These are phyloP conservation scores for Lasioglossum oenotherae DNA, from an alignment of 2,888 invertebrate genomes.

Conservation along the genomic window DNA sequence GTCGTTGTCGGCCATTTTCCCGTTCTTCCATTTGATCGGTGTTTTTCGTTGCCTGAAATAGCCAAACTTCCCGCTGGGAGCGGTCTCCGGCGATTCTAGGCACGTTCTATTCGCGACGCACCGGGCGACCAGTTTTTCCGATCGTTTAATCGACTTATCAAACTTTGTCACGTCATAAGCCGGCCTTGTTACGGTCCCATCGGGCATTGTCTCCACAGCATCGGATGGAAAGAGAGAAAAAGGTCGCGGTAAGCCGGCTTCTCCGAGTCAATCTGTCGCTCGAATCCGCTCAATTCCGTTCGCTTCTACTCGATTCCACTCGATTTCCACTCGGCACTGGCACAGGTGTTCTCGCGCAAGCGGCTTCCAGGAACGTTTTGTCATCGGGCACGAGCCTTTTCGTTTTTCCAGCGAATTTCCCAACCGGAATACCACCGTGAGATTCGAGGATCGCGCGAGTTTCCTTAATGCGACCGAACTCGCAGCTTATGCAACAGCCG, in stretches of 20 bases:
- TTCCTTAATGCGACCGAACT: constrained; percentile 46
- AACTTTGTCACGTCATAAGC: constrained; percentile 55
- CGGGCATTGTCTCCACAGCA: constrained; percentile 32
- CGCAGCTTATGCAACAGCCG: constrained; percentile 29
- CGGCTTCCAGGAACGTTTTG: constrained; percentile 71
- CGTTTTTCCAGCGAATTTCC: constrained; percentile 68
- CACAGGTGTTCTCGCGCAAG: constrained; percentile 56
- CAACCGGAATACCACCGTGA: constrained; percentile 58
- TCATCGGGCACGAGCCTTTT: constrained; percentile 67
- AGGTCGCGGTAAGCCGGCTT: background rate
- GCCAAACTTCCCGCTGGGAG: constrained; percentile 47
- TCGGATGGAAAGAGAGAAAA: constrained; percentile 12
- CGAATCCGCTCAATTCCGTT: background rate
- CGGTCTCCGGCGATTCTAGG: constrained; percentile 31
- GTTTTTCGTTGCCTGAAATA: constrained; percentile 14
- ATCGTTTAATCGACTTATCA: constrained; percentile 50
- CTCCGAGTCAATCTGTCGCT: background rate
- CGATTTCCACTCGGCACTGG: background rate
- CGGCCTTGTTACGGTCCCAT: constrained; percentile 40
- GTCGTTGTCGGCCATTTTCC: constrained; percentile 22
- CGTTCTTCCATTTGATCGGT: background rate
- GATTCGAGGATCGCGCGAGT: constrained; percentile 53
- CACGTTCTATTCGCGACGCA: constrained; percentile 34
- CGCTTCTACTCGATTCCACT: background rate
- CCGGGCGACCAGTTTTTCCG: constrained; percentile 38